A percentile compares a stretch with the other conserved stretches of the same genome.
phyloP scores from a whole-genome alignment of 2,113 vertebrate species.

The Oreocharis arfaki region DNA sequence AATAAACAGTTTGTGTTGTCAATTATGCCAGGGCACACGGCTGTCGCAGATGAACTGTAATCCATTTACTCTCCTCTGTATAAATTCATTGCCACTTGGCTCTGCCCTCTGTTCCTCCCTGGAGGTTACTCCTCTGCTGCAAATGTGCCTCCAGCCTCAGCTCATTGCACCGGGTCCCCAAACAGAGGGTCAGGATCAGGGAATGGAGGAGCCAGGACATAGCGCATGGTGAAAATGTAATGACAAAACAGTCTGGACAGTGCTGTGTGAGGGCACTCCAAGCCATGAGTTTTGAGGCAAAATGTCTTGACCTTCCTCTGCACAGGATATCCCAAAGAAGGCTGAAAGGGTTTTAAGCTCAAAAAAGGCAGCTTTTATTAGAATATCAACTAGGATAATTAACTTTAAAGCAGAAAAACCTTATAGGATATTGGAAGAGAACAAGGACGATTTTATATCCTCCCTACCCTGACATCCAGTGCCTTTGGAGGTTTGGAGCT shows the following conservation, averaged over 20 bases:
- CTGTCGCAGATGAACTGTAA: neutral
- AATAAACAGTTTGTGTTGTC: neutral
- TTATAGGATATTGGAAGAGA: neutral
- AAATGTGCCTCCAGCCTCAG: neutral
- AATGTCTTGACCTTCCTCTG: neutral
- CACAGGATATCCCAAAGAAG: neutral
- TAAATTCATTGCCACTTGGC: neutral
- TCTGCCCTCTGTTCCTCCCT: neutral
- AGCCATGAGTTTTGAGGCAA: neutral
- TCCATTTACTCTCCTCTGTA: neutral
- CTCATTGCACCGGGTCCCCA: accelerated
- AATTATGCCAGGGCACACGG: neutral
- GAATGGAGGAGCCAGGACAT: neutral
- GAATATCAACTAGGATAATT: neutral
- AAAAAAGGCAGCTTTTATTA: neutral
- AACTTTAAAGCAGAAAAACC: neutral
- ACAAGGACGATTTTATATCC: neutral
- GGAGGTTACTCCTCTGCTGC: neutral
- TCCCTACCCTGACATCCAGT: neutral
- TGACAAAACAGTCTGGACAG: neutral
- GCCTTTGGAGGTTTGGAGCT: neutral
- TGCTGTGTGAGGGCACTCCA: accelerated
- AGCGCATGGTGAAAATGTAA: neutral
- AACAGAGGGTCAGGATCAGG: accelerated
- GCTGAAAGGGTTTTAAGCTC: neutral